Evolutionary conservation across 2,888 invertebrate genomes (phyloP).

Genomic region (Drosophila parthenogenetica): DNA sequence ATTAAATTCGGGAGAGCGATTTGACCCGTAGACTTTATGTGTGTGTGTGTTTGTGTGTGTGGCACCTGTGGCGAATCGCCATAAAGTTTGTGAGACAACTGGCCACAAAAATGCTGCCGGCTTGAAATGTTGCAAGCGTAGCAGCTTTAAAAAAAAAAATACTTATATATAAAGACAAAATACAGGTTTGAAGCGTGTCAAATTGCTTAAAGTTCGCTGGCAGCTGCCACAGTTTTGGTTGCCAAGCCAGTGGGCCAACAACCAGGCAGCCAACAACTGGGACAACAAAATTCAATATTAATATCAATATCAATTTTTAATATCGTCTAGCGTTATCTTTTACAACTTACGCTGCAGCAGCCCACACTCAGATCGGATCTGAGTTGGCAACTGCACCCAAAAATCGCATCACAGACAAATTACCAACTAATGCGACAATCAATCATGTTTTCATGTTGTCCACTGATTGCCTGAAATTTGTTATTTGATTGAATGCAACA

Average conservation of each 20-base stretch:
- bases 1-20: constrained; percentile 7
- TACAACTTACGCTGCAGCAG: constrained; percentile 8
- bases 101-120: constrained; percentile 41
- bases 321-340: constrained; percentile 11
- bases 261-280: constrained; percentile 39
- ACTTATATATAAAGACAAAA: constrained; percentile 14
- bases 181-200: constrained; percentile 71
- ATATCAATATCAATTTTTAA: constrained; percentile 49
- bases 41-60: neutral
- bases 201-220: constrained; percentile 61
- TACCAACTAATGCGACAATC: constrained; percentile 57
- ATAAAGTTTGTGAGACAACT: constrained; percentile 40
- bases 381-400: constrained; percentile 56
- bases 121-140: constrained; percentile 69
- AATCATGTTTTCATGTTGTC: constrained; percentile 62
- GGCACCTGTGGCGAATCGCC: constrained; percentile 64
- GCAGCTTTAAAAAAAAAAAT: constrained; percentile 8
- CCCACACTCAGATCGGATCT: constrained; percentile 33
- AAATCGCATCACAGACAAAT: constrained; percentile 63
- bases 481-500: constrained; percentile 55
- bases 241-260: constrained; percentile 13
- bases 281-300: constrained; percentile 52
- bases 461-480: constrained; percentile 29
- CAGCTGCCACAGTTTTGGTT: constrained; percentile 36
- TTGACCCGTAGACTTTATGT: constrained; percentile 7